Conservation (phyloP, 1,140 invertebrate genomes). For the Caenorhabditis brenneri region DNA sequence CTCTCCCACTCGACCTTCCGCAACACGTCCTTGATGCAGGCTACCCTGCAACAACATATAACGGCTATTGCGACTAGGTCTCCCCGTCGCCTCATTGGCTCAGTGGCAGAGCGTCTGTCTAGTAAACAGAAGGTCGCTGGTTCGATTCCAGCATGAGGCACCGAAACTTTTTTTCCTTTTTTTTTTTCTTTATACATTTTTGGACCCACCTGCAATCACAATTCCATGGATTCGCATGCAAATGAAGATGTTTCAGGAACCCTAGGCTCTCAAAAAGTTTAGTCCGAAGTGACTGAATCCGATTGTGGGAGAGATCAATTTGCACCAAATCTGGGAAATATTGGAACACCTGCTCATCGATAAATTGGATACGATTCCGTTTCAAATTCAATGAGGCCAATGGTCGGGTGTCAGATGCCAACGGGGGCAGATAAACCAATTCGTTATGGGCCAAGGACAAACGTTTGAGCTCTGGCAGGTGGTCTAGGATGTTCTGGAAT, state of each 20-base stretch:
- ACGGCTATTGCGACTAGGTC: background rate
- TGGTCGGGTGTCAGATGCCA: background rate
- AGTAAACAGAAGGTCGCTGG: constrained; percentile 66
- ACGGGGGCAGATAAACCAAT: constrained; percentile 20
- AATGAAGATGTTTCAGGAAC: background rate
- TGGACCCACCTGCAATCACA: constrained; percentile 52
- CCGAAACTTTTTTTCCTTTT: background rate
- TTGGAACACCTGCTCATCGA: constrained; percentile 42
- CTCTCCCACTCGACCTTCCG: constrained; percentile 5
- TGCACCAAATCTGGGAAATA: constrained; percentile 26
- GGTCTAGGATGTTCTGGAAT: constrained; percentile 44
- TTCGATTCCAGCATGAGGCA: constrained; percentile 66
- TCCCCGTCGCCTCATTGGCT: constrained; percentile 58
- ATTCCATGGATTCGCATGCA: constrained; percentile 47
- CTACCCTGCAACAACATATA: background rate
- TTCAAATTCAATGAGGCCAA: constrained; percentile 43
- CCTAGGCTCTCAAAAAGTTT: constrained; percentile 28
- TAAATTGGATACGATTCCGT: constrained; percentile 29
- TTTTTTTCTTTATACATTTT: background rate
- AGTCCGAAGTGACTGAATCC: constrained; percentile 16
- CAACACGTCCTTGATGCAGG: constrained; percentile 3
- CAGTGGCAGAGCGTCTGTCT: constrained; percentile 65
- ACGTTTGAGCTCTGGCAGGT: constrained; percentile 42
- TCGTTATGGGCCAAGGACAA: constrained; percentile 31
- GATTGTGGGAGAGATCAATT: constrained; percentile 46